Conservation (phyloP, 1,140 invertebrate species). For the Armadillidium nasatum region DNA sequence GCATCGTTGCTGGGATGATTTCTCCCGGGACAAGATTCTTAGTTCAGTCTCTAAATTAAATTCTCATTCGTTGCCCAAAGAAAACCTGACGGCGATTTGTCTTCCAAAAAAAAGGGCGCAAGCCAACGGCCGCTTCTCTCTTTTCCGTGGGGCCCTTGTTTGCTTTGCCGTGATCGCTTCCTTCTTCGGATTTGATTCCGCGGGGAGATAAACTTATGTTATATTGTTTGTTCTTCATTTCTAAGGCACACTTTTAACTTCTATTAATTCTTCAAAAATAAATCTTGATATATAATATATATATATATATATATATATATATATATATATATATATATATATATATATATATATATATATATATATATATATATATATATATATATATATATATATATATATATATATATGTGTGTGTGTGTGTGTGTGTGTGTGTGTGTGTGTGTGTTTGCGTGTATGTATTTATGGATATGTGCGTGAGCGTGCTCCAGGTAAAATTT, state of each 20-base stretch:
- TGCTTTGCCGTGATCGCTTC: background rate
- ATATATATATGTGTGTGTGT: too few species aligned
- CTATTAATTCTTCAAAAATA: background rate
- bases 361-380: too few species aligned
- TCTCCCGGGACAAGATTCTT: background rate
- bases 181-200: background rate
- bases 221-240: background rate
- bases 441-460: background rate
- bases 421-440: background rate
- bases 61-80: background rate
- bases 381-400: too few species aligned
- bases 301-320: conserved; percentile 10
- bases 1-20: background rate
- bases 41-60: background rate
- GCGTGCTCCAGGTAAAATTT: too few species aligned
- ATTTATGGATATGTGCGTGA: too few species aligned
- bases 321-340: conserved; percentile 14
- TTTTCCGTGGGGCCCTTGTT: background rate
- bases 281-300: background rate
- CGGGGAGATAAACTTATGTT: conserved; percentile 1
- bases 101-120: background rate
- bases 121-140: too few species aligned
- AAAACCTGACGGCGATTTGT: background rate
- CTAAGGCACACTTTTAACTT: background rate
- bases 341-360: background rate